phyloP scores from a whole-genome alignment of 2,113 vertebrate species.

The Oreochromis tanganicae region DNA sequence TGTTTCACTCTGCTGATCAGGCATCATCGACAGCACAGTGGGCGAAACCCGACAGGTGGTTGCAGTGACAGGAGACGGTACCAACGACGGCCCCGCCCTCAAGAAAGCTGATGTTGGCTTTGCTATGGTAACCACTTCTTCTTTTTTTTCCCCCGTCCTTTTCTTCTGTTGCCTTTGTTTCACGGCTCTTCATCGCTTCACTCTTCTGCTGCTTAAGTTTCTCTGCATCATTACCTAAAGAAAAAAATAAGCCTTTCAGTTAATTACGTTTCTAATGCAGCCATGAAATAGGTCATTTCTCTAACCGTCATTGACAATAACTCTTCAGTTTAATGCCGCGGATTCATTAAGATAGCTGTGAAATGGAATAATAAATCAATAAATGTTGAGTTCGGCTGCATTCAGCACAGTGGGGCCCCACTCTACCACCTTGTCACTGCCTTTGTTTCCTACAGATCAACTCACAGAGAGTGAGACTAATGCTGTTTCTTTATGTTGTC shows the following conservation, averaged over 20 bases:
- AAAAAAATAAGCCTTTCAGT: background rate
- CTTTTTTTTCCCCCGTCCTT: background rate
- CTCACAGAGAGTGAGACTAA: background rate
- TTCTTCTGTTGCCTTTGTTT: background rate
- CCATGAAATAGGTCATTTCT: slow-evolving; percentile 10
- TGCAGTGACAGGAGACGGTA: slow-evolving; percentile 94
- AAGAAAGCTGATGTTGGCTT: slow-evolving; percentile 99
- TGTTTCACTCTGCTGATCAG: slow-evolving; percentile 57
- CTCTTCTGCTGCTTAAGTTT: background rate
- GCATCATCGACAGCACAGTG: slow-evolving; percentile 95
- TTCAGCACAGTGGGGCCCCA: background rate
- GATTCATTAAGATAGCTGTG: background rate
- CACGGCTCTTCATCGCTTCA: background rate
- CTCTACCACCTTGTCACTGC: background rate
- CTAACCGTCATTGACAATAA: background rate
- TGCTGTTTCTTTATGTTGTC: background rate
- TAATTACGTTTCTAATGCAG: slow-evolving; percentile 9
- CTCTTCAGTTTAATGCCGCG: background rate
- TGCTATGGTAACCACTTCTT: slow-evolving; percentile 82
- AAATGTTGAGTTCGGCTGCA: background rate
- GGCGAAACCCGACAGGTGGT: slow-evolving; percentile 91
- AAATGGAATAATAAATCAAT: slow-evolving; percentile 32
- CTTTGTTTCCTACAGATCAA: background rate
- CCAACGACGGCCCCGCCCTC: slow-evolving; percentile 93
- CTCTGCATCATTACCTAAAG: slow-evolving; percentile 4